phyloP scores from a whole-genome alignment of 2,797 vertebrate genomes.

The Distichodus sexfasciatus region DNA sequence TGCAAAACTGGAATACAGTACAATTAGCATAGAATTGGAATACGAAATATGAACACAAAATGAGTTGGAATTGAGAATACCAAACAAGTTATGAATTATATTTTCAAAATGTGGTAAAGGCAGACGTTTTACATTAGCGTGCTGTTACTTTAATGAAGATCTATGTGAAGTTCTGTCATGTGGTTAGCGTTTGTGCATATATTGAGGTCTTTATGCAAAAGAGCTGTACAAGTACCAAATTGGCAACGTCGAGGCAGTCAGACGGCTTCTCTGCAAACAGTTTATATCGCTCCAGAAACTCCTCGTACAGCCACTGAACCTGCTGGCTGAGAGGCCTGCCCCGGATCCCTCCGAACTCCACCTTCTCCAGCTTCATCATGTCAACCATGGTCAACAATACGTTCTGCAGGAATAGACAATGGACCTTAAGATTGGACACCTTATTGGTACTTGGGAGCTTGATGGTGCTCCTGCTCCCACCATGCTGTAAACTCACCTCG shows the following conservation, averaged over 20 bases:
- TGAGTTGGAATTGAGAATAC: not conserved
- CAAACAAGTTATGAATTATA: no score
- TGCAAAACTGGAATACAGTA: no score
- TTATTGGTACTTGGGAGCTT: no score
- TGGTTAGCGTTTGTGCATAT: conserved; percentile 43
- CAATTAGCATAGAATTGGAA: no score
- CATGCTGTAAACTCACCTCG: conserved; percentile 79
- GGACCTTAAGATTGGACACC: no score
- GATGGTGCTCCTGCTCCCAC: no score
- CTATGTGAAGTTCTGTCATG: no score
- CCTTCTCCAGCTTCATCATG: conserved; percentile 84
- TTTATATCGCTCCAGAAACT: conserved; percentile 79
- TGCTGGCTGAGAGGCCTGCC: conserved; percentile 82
- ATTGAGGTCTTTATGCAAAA: conserved; percentile 35
- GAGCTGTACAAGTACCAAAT: conserved; percentile 67
- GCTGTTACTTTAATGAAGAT: no score
- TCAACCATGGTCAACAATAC: conserved; percentile 79
- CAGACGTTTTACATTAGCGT: no score
- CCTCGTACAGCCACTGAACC: conserved; percentile 73
- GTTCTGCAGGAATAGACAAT: conserved; percentile 62
- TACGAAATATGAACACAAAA: no score
- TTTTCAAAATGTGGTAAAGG: no score
- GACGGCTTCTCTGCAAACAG: conserved; percentile 74
- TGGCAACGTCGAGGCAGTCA: conserved; percentile 80
- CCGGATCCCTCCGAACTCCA: conserved; percentile 84